Evolutionary conservation across 2,797 vertebrate species (phyloP).

Genomic region (Tympanoctomys barrerae): DNA sequence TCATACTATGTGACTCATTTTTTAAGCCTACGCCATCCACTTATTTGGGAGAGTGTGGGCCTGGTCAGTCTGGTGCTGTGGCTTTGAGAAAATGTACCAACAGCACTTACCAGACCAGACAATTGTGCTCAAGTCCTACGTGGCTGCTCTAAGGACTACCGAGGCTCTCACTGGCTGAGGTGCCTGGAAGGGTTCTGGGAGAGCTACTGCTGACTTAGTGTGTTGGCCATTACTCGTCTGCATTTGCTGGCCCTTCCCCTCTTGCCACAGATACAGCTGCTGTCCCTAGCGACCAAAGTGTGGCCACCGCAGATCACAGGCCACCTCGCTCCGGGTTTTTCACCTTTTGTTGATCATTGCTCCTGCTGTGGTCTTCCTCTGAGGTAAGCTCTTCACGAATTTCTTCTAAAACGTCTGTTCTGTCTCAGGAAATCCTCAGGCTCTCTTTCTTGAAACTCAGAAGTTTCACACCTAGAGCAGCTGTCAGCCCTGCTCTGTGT

Average conservation of each 20-base stretch:
- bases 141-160: not conserved
- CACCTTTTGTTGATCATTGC: not conserved
- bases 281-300: not conserved
- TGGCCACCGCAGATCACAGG: not conserved
- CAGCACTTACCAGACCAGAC: accelerated
- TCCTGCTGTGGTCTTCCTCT: not conserved
- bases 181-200: not conserved
- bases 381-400: not conserved
- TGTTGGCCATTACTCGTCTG: not conserved
- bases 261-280: not conserved
- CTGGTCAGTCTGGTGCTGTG: too few species aligned
- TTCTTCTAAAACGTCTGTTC: not conserved
- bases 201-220: not conserved
- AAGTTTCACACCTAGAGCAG: not conserved
- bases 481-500: not conserved
- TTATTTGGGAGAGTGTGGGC: too few species aligned
- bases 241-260: not conserved
- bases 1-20: too few species aligned
- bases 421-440: not conserved
- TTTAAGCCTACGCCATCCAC: too few species aligned
- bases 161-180: not conserved
- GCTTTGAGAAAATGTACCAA: too few species aligned
- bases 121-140: not conserved
- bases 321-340: not conserved
- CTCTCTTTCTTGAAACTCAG: not conserved